Evolutionary conservation across 2,113 vertebrate genomes (phyloP).

Genomic region (Nesogale talazaci): DNA sequence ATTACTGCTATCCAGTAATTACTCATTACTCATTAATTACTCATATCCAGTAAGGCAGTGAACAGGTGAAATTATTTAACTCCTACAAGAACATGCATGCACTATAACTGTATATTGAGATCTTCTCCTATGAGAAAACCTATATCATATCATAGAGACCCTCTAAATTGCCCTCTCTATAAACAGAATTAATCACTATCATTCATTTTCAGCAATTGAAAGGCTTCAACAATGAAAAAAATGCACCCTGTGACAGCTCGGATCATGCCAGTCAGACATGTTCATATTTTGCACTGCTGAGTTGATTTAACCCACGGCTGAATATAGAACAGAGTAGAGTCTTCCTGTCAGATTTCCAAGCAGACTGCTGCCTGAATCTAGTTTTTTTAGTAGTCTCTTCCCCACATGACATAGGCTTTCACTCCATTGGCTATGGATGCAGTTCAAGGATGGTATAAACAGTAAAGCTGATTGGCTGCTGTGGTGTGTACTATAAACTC

Average conservation of each 20-base stretch:
- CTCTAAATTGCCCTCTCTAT: neutral
- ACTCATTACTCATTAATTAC: no score
- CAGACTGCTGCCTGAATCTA: no score
- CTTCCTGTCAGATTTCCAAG: neutral
- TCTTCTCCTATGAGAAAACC: conserved; percentile 36
- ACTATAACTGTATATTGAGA: conserved; percentile 38
- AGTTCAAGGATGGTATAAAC: neutral
- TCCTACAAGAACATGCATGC: neutral
- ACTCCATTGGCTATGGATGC: neutral
- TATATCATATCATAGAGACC: neutral
- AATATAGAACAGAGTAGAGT: neutral
- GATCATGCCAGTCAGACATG: neutral
- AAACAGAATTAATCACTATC: conserved; percentile 5
- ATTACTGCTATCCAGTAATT: no score
- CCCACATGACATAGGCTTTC: neutral
- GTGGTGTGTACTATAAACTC: neutral
- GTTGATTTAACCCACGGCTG: neutral
- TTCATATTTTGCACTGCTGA: neutral
- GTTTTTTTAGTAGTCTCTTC: neutral
- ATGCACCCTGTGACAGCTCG: neutral
- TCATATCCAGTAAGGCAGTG: conserved; percentile 67
- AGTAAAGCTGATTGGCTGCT: neutral
- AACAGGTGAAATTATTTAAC: conserved; percentile 78
- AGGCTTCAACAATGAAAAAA: neutral
- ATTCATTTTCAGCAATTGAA: conserved; percentile 25